Evolutionary conservation across 2,888 invertebrate species (phyloP), one percentile per base, ranked within the genome.

Genomic region (Camponotus fellah): DNA sequence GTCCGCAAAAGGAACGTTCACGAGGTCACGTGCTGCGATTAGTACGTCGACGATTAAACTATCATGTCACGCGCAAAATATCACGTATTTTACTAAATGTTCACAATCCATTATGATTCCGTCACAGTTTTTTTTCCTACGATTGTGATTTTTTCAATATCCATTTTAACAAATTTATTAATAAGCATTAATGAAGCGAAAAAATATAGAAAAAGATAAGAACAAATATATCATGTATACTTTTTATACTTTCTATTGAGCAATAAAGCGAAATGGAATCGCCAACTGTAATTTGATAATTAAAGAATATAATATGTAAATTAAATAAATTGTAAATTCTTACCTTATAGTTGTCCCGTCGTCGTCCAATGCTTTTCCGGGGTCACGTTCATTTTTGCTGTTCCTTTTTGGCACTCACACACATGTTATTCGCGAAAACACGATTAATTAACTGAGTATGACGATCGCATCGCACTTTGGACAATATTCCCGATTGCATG

Each of bases 11-110:
- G 34, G 9, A 26, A 60, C 72, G 26, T 37, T 71, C 60, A 37
- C 60, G 60, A 40, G 37, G 37, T 80, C 60, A 80, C 72, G 37
- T 60, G 79, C 17, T 32, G 37, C 60, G 72, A 80, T 80, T 80
- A 80, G 72, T 60, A 62, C 37, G 71, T 8, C 46, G 46, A 60
- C 60, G 12, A 80, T 80, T 80, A 71, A 80, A 71, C 72, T 71
- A 37, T 46, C 60, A 60, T 53, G 2, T 71, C 46, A 80, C 72
- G 71, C n/a, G 58, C 56, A 26, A 60, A 71, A 71, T 60, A 60
- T 21, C 60, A 26, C 37, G 32, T 32, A 43, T 58, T 32, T 26
- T n/a, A 56, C 32, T 58, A 68, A 32, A 56, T n/a, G 26, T 12
- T 43, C n/a, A 17, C 17, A 26, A 62, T 37, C 26, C 26, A 2